A percentile compares a stretch with the other conserved stretches of the same genome.
These are phyloP conservation scores for Aelia acuminata DNA, from an alignment of 2,888 invertebrate genomes.

Conservation along the genomic window DNA sequence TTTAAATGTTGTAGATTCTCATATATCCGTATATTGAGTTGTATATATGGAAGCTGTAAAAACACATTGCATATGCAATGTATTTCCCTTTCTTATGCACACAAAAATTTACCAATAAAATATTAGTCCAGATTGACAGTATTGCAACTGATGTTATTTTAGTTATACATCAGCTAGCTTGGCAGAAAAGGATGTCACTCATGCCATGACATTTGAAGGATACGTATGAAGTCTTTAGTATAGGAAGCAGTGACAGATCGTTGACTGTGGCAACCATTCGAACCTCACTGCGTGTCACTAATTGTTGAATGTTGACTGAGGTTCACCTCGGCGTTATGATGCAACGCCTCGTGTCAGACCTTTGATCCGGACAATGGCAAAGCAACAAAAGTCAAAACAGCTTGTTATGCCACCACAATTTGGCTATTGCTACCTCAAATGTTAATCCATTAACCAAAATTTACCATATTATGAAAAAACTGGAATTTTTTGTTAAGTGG, in stretches of 20 bases:
- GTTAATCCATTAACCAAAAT: too few relatives aligned
- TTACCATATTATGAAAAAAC: too few relatives aligned
- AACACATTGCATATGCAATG: too few relatives aligned
- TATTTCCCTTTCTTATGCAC: too few relatives aligned
- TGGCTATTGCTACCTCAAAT: too few relatives aligned
- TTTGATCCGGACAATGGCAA: not conserved
- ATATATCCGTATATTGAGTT: too few relatives aligned
- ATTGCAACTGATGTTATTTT: not conserved
- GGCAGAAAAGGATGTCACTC: not conserved
- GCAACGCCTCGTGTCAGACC: not conserved
- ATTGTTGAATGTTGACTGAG: conserved; percentile 19
- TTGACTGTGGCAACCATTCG: not conserved
- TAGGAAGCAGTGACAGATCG: not conserved
- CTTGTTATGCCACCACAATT: not conserved
- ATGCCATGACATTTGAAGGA: not conserved
- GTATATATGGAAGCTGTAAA: too few relatives aligned
- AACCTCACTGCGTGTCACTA: not conserved
- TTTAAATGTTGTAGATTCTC: too few relatives aligned
- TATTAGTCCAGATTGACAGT: too few relatives aligned
- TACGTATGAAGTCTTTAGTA: not conserved
- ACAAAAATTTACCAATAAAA: too few relatives aligned
- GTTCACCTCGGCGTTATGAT: not conserved
- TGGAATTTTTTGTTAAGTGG: too few relatives aligned
- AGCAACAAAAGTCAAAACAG: not conserved
- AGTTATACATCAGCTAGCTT: not conserved